Conservation (phyloP, 2,888 invertebrate species). For the Tuberolachnus salignus region DNA sequence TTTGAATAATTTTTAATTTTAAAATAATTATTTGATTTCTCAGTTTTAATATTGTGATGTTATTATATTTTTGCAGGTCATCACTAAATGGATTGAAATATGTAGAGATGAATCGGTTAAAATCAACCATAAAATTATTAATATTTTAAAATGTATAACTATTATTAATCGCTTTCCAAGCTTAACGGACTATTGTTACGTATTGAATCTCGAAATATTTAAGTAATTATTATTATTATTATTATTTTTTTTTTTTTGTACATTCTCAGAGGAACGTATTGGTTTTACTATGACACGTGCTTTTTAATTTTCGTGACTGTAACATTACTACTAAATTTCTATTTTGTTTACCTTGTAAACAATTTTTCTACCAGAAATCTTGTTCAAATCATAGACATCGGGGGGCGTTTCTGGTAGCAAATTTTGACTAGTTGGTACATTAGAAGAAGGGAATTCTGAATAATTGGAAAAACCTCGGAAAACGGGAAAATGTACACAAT, state of each 20-base stretch:
- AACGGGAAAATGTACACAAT: too few relatives aligned
- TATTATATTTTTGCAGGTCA: slow-evolving; percentile 24
- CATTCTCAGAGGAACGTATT: too few relatives aligned
- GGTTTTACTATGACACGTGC: too few relatives aligned
- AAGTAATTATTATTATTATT: slow-evolving; percentile 11
- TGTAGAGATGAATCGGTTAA: slow-evolving; percentile 19
- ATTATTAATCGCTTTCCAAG: slow-evolving; percentile 25
- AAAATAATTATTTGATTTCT: background rate
- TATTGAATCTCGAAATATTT: slow-evolving; percentile 44
- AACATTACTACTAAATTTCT: too few relatives aligned
- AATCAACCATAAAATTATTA: slow-evolving; percentile 22
- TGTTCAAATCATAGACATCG: too few relatives aligned
- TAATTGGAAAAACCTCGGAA: too few relatives aligned
- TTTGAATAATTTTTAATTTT: background rate
- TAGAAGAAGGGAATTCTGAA: too few relatives aligned
- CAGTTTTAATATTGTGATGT: background rate
- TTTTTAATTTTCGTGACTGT: too few relatives aligned
- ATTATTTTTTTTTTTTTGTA: background rate
- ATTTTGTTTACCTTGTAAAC: background rate
- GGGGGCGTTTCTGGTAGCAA: too few relatives aligned
- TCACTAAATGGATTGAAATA: slow-evolving; percentile 34
- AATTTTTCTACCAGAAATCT: too few relatives aligned
- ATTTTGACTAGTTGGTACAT: too few relatives aligned
- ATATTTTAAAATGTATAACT: slow-evolving; percentile 25
- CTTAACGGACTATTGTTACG: slow-evolving; percentile 18